These are phyloP conservation scores for Oeneis ivallda DNA, from an alignment of 2,888 invertebrate species.

Conservation along the genomic window DNA sequence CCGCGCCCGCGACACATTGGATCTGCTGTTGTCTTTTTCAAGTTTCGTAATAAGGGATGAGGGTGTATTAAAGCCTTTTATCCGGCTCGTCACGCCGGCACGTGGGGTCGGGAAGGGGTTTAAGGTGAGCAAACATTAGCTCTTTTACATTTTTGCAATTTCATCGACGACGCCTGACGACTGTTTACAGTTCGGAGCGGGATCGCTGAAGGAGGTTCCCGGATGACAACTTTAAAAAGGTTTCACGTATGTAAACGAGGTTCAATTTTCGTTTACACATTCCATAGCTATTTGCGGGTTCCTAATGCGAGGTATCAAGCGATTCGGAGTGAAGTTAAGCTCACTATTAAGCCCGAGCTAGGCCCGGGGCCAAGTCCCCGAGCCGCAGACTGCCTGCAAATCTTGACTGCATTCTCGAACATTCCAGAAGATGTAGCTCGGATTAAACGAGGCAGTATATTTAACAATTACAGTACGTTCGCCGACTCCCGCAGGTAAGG, in stretches of 20 bases:
- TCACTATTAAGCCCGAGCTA: constrained; percentile 65
- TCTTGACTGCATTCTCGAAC: constrained; percentile 78
- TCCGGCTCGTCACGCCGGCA: constrained; percentile 80
- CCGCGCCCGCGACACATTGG: constrained; percentile 81
- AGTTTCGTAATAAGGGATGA: constrained; percentile 82
- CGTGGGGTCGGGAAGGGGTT: constrained; percentile 79
- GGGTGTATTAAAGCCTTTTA: constrained; percentile 83
- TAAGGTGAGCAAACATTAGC: constrained; percentile 82
- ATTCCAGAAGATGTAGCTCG: constrained; percentile 77
- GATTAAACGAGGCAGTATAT: constrained; percentile 78
- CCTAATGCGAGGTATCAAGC: constrained; percentile 51
- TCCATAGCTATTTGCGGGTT: constrained; percentile 36
- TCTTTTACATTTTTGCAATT: constrained; percentile 82
- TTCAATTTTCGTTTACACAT: constrained; percentile 44
- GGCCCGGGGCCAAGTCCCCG: constrained; percentile 74
- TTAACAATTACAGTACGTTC: constrained; percentile 77
- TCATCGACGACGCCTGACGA: constrained; percentile 74
- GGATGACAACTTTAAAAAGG: constrained; percentile 69
- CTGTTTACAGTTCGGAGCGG: constrained; percentile 68
- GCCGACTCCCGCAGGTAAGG: constrained; percentile 70
- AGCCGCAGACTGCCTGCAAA: constrained; percentile 72
- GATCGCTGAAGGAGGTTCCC: constrained; percentile 47
- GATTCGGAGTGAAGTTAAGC: constrained; percentile 63
- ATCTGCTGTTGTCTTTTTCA: constrained; percentile 82
- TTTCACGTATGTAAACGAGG: constrained; percentile 65